Base-by-base conservation (phyloP, 1,140 invertebrate genomes). In the Drosophila arawakana region DNA sequence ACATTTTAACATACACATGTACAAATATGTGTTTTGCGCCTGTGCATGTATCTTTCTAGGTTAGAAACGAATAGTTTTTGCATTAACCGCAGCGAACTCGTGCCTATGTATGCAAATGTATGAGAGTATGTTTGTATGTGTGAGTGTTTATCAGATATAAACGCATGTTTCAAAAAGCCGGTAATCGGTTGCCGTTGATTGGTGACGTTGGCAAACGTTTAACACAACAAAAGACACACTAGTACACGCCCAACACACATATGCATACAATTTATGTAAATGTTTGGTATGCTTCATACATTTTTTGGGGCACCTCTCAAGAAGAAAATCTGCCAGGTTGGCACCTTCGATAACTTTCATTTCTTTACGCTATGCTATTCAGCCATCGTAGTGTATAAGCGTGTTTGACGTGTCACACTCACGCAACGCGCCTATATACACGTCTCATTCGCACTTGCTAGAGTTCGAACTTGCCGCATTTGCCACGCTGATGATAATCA, bases 311-410 rank as follows among this genome's bases (percentile, higher is more conserved):
- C 46, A 41, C 34, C 55, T 15, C 52, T 47, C 21, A 54, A 50
- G 37, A 81, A 83, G 80, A 88, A 89, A 91, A 91, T 91, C 79
- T 91, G 90, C 90, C 90, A 91, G 73, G 76, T 91, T 91, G 90
- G 90, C 90, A 91, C 86, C 88, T 90, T 89, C 83, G 82, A 85
- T 86, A 86, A 85, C 82, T 86, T 86, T 86, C 82, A 86, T 86
- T 86, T 86, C 79, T 86, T 86, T 75, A 65, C 68, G 46, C 61
- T 65, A 55, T 65, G 49, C 49, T 50, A 50, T 69, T 18, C 60
- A 18, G 34, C 30, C 25, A 13, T 50, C 39, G 58, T 52, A 58
- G 55, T 58, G 55, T 58, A 67, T 55, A 58, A 78, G 72, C 78
- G 73, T 84, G 86, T 89, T 69, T 69, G 76, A 90, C 90, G 86